A percentile compares a stretch with the other conserved stretches of the same genome.
Evolutionary conservation across 2,113 vertebrate species (phyloP).

Genomic region (Lepus americanus): DNA sequence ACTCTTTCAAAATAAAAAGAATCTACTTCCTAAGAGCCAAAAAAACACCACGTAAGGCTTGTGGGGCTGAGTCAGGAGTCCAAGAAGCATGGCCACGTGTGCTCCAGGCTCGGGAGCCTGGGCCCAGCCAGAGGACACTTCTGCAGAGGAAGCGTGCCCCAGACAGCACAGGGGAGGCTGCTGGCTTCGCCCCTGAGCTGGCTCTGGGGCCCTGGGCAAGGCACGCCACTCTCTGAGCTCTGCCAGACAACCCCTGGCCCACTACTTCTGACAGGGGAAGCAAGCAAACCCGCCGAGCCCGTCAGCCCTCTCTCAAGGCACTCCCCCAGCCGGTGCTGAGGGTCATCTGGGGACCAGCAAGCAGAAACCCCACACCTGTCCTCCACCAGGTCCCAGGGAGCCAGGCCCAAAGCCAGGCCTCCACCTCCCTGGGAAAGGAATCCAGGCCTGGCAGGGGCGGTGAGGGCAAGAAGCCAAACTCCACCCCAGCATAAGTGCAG

Average conservation of each 20-base stretch:
- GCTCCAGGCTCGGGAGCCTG: neutral
- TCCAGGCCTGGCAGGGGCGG: neutral
- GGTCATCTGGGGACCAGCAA: neutral
- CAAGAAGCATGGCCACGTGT: constrained; percentile 35
- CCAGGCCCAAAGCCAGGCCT: constrained; percentile 17
- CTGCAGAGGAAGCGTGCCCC: constrained; percentile 62
- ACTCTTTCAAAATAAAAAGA: neutral
- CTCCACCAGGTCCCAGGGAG: constrained; percentile 58
- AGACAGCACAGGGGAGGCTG: neutral
- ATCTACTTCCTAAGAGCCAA: neutral
- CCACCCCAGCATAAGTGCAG: neutral
- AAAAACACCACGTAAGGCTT: constrained; percentile 60
- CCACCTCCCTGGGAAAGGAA: neutral
- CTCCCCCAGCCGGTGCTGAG: neutral
- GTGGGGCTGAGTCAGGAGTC: constrained; percentile 47
- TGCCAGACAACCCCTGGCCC: neutral
- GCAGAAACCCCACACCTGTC: constrained; percentile 56
- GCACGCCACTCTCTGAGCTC: neutral
- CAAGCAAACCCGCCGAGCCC: constrained; percentile 19
- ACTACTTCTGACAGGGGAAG: constrained; percentile 26
- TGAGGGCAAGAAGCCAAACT: constrained; percentile 29
- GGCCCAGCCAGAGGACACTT: neutral
- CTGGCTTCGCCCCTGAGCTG: constrained; percentile 43
- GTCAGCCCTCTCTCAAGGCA: neutral
- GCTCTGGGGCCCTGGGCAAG: constrained; percentile 63